phyloP scores from a whole-genome alignment of 2,888 invertebrate species.

The Eupithecia exiguata region DNA sequence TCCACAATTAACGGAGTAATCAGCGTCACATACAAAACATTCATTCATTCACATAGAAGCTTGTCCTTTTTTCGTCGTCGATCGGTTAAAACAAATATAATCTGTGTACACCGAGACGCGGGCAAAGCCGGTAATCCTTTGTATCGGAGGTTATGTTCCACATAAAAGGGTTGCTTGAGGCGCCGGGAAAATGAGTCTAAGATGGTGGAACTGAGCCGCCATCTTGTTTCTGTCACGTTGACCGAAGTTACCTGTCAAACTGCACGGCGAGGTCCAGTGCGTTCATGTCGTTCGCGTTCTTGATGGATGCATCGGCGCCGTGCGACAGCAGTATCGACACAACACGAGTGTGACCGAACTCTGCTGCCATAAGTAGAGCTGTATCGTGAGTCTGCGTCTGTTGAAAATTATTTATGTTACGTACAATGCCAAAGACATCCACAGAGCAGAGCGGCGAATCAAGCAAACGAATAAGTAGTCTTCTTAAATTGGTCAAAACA shows the following conservation, averaged over 20 bases:
- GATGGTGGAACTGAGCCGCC: slow-evolving; percentile 87
- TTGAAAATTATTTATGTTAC: not conserved
- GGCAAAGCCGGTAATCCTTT: not conserved
- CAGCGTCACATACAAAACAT: too few species aligned
- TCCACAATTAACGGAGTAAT: too few species aligned
- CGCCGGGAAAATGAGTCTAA: not conserved
- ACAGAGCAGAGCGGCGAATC: too few species aligned
- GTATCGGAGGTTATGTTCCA: not conserved
- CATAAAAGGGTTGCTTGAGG: not conserved
- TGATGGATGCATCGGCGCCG: slow-evolving; percentile 94
- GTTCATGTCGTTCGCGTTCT: slow-evolving; percentile 94
- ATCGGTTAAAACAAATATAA: not conserved
- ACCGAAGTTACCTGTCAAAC: slow-evolving; percentile 26
- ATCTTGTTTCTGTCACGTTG: not conserved
- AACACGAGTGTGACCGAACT: slow-evolving; percentile 95
- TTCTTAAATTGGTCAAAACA: too few species aligned
- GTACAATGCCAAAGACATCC: not conserved
- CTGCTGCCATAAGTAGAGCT: slow-evolving; percentile 95
- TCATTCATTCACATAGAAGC: too few species aligned
- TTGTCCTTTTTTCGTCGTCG: too few species aligned
- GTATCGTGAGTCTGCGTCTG: slow-evolving; percentile 95
- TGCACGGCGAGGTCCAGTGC: slow-evolving; percentile 96
- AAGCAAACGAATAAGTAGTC: too few species aligned
- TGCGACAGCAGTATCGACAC: slow-evolving; percentile 92
- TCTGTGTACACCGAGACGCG: not conserved